Percentiles rank a stretch among this genome's conserved stretches.
These are phyloP conservation scores for Montipora sp. DNA, from an alignment of 64 coral and sea anemone species.

Conservation along the genomic window DNA sequence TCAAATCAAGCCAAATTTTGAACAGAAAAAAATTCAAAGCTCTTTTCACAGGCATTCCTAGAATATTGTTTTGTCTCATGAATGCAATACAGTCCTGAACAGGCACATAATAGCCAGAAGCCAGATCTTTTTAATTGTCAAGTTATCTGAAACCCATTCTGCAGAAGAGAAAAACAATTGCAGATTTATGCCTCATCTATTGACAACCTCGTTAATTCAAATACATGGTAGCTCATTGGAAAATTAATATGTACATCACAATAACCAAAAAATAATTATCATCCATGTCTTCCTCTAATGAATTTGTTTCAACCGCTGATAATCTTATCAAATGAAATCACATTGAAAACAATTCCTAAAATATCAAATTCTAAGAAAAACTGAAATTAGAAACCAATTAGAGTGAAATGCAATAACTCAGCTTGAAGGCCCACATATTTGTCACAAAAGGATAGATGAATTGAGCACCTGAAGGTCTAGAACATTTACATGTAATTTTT, in stretches of 20 bases:
- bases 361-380: background rate
- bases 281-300: slow-evolving; percentile 28
- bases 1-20: too few species aligned
- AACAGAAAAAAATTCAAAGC: too few species aligned
- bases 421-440: background rate
- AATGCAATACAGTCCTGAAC: background rate
- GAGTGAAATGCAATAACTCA: background rate
- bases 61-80: too few species aligned
- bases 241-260: background rate
- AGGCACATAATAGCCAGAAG: background rate
- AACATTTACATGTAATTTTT: background rate
- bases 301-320: background rate
- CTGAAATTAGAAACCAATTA: background rate
- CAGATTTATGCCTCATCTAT: background rate
- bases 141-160: background rate
- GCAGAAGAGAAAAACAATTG: background rate
- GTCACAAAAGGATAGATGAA: background rate
- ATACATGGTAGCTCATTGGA: too few species aligned
- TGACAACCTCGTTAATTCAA: background rate
- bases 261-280: background rate
- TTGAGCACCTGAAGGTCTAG: background rate
- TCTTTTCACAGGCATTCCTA: too few species aligned
- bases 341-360: slow-evolving; percentile 7
- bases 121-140: background rate
- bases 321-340: slow-evolving; percentile 14